Evolutionary conservation across 2,113 vertebrate genomes (phyloP).

Genomic region (Gulo gulo): DNA sequence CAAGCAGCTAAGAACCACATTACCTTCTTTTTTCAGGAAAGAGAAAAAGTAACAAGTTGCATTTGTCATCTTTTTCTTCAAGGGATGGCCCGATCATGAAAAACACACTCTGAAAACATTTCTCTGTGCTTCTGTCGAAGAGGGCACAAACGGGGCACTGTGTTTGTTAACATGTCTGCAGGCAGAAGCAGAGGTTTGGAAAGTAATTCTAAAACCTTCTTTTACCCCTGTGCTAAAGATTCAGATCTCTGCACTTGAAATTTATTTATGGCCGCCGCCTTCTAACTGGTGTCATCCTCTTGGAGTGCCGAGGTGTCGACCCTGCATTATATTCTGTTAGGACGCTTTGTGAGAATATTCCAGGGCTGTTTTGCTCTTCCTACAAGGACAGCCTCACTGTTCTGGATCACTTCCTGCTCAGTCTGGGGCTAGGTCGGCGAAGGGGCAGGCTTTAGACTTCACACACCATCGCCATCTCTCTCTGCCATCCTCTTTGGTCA

Average conservation of each 20-base stretch:
- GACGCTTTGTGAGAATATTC: neutral
- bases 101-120: slow-evolving; percentile 29
- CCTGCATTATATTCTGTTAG: neutral
- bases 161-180: neutral
- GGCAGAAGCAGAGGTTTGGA: neutral
- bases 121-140: neutral
- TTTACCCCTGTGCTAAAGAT: neutral
- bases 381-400: neutral
- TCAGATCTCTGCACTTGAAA: neutral
- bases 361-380: neutral
- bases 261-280: neutral
- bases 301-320: too few relatives aligned
- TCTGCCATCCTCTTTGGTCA: neutral
- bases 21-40: slow-evolving; percentile 47
- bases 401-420: neutral
- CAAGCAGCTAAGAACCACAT: slow-evolving; percentile 44
- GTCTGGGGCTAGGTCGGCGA: neutral
- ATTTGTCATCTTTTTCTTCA: slow-evolving; percentile 46
- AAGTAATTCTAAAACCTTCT: neutral
- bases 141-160: neutral
- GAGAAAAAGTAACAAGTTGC: slow-evolving; percentile 50
- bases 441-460: neutral
- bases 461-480: neutral
- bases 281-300: neutral
- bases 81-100: neutral